Percentiles rank a stretch among this genome's conserved stretches.
phyloP scores from a whole-genome alignment of 2,113 vertebrate genomes.

The Oncorhynchus clarkii region DNA sequence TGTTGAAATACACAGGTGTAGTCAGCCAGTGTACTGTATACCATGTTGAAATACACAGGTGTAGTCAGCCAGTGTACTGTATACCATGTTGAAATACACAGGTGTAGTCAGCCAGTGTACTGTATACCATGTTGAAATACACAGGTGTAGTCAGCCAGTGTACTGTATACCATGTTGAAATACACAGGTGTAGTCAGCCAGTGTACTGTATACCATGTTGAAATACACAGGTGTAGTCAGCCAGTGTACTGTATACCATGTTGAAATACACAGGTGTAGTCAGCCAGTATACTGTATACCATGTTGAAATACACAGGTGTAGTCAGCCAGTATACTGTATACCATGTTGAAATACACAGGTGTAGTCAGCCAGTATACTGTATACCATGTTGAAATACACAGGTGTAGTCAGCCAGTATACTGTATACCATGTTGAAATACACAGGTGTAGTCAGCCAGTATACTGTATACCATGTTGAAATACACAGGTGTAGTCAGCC shows the following conservation, averaged over 20 bases:
- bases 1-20: background rate
- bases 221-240: slow-evolving; percentile 17
- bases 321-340: too few relatives aligned
- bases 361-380: too few relatives aligned
- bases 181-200: background rate
- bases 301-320: slow-evolving; percentile 32
- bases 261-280: too few relatives aligned
- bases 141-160: slow-evolving; percentile 32
- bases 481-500: slow-evolving; percentile 52
- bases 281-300: slow-evolving; percentile 27
- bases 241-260: slow-evolving; percentile 36
- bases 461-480: slow-evolving; percentile 13
- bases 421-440: slow-evolving; percentile 53
- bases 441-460: too few relatives aligned
- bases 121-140: too few relatives aligned
- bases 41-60: too few relatives aligned
- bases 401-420: slow-evolving; percentile 46
- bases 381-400: background rate
- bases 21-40: slow-evolving; percentile 30
- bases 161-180: slow-evolving; percentile 56
- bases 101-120: too few relatives aligned
- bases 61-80: background rate
- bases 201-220: too few relatives aligned
- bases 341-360: too few relatives aligned
- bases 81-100: slow-evolving; percentile 45